Conservation (phyloP, 2,797 vertebrate species). For the Dipus sagitta region DNA sequence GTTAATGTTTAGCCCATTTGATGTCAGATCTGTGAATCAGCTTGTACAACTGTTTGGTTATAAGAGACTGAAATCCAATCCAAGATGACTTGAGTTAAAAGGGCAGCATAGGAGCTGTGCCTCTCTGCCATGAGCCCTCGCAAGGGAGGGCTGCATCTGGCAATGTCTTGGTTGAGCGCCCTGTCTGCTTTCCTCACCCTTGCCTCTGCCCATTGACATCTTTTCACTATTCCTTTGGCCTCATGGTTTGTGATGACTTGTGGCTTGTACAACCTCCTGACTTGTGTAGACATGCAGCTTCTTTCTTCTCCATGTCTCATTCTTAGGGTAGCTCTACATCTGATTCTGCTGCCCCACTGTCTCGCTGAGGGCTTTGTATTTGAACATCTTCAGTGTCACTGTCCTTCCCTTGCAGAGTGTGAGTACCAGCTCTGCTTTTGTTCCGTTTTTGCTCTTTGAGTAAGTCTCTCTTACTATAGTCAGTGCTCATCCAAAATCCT, state of each 20-base stretch:
- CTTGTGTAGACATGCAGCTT: background rate
- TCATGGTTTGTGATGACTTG: background rate
- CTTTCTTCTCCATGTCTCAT: background rate
- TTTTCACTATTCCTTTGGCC: background rate
- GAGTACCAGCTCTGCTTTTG: background rate
- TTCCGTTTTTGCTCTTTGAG: background rate
- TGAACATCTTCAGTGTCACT: background rate
- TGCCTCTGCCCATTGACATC: background rate
- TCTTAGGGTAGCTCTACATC: background rate
- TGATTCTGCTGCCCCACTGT: background rate
- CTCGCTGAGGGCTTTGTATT: background rate
- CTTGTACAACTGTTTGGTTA: too few species aligned
- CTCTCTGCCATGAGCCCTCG: background rate
- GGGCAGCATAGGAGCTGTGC: background rate
- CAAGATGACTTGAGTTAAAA: too few species aligned
- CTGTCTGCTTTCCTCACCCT: background rate
- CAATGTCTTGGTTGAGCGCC: fast-evolving
- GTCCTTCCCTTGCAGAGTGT: background rate
- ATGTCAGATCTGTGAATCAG: too few species aligned
- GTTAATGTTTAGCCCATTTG: too few species aligned
- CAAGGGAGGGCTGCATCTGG: background rate
- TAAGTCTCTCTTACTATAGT: background rate
- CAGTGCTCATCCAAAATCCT: background rate
- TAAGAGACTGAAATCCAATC: too few species aligned
- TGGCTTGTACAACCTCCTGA: background rate